These are phyloP conservation scores for Stenchaetothrips biformis DNA, from an alignment of 2,888 invertebrate genomes.

Conservation along the genomic window DNA sequence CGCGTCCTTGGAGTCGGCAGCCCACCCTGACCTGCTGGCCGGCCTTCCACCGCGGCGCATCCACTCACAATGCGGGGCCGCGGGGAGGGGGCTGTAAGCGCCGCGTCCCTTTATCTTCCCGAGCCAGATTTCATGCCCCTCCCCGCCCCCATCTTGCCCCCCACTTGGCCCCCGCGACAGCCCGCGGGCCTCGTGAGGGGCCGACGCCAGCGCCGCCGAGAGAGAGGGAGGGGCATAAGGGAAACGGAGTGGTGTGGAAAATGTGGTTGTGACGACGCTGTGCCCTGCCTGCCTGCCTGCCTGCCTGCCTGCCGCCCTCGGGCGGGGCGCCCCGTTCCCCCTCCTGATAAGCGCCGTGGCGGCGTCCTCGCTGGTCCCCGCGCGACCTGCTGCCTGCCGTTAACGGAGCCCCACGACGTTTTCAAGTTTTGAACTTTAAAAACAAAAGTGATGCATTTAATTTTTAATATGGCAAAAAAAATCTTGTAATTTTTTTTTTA, in stretches of 20 bases:
- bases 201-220: neutral
- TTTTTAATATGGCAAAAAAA: too few species aligned
- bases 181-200: neutral
- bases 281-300: neutral
- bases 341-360: neutral
- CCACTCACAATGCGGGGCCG: too few species aligned
- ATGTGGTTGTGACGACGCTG: neutral
- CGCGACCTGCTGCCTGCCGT: too few species aligned
- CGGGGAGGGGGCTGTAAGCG: neutral
- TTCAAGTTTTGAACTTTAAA: too few species aligned
- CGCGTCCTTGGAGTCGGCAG: too few species aligned
- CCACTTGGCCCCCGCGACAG: neutral
- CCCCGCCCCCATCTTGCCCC: neutral
- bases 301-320: too few species aligned
- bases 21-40: too few species aligned
- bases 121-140: conserved; percentile 6
- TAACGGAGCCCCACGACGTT: too few species aligned
- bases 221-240: neutral
- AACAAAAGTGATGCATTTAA: too few species aligned
- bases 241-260: conserved; percentile 20
- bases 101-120: conserved; percentile 13
- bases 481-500: too few species aligned
- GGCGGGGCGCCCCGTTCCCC: neutral
- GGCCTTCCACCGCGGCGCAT: too few species aligned
- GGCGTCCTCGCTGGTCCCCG: neutral